Evolutionary conservation across 2,113 vertebrate species (phyloP), one percentile per base, ranked within the genome.

Genomic region (Engraulis encrasicolus): DNA sequence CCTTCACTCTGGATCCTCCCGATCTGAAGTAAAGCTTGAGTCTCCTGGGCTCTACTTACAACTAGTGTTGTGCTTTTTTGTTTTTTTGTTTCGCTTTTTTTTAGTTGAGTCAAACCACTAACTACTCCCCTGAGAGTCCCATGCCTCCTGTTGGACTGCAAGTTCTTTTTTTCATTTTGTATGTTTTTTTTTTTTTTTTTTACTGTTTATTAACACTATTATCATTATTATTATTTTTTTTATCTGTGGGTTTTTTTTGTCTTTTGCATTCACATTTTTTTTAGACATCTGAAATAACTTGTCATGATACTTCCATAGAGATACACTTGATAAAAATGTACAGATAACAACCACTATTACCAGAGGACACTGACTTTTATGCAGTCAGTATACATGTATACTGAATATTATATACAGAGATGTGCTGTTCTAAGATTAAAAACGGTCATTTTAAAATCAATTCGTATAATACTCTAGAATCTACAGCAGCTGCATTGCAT

Each of bases 71-170:
- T 79, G 40, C 52, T 81, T 61, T 49, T 78, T 85, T 1, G n/a
- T n/a, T n/a, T n/a, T n/a, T n/a, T n/a, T n/a, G n/a, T n/a, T n/a
- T n/a, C n/a, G n/a, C n/a, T n/a, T n/a, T n/a, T n/a, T n/a, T n/a
- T n/a, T n/a, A 49, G 50, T 23, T 78, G n/a, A 71, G 19, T 82
- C 78, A 37, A 82, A 86, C 71, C 84, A 82, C 54, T 80, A 86
- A 74, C 85, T 84, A 87, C 78, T 81, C 87, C 84, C 83, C 89
- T 87, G 86, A 86, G 87, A 38, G 86, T 84, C 84, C 37, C 23
- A 85, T 78, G 84, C 14, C 84, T 81, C 50, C 74, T 78, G 81
- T 82, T 86, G 81, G 82, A 83, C 79, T 74, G 78, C 85, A 83
- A 81, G 61, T 45, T 74, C 80, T 50, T 18, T 20, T 20, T 50